A percentile compares a stretch with the other conserved stretches of the same genome.
phyloP scores from a whole-genome alignment of 2,113 vertebrate genomes.

The Gadus macrocephalus region DNA sequence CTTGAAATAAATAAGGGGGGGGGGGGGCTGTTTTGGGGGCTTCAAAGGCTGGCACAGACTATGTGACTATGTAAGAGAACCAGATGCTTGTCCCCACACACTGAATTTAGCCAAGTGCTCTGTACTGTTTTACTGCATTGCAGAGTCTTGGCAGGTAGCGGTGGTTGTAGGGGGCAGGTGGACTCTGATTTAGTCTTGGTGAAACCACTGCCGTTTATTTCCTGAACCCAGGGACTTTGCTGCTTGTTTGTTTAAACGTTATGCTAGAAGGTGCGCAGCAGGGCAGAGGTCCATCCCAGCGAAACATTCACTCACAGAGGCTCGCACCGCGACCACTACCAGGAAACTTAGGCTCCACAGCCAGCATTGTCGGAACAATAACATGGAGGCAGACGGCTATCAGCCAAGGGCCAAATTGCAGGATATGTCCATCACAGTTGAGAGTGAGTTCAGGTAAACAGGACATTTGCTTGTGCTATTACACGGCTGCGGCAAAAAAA shows the following conservation, averaged over 20 bases:
- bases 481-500: too few relatives aligned
- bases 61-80: neutral
- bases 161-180: conserved; percentile 18
- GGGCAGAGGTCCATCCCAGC: conserved; percentile 24
- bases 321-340: neutral
- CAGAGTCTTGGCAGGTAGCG: conserved; percentile 30
- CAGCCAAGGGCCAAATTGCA: too few relatives aligned
- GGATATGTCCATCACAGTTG: too few relatives aligned
- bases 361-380: neutral
- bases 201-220: conserved; percentile 28
- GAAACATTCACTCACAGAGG: conserved; percentile 36
- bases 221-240: conserved; percentile 58
- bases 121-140: conserved; percentile 53
- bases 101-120: conserved; percentile 14
- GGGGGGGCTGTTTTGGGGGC: neutral
- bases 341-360: too few relatives aligned
- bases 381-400: neutral
- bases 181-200: conserved; percentile 46
- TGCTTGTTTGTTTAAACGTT: conserved; percentile 58
- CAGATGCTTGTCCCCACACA: conserved; percentile 1
- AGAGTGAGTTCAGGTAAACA: too few relatives aligned
- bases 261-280: conserved; percentile 39
- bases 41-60: too few relatives aligned
- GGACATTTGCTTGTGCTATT: too few relatives aligned
- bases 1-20: conserved; percentile 4